These are phyloP conservation scores for Gallinago media DNA, from an alignment of 2,113 vertebrate genomes.

Conservation along the genomic window DNA sequence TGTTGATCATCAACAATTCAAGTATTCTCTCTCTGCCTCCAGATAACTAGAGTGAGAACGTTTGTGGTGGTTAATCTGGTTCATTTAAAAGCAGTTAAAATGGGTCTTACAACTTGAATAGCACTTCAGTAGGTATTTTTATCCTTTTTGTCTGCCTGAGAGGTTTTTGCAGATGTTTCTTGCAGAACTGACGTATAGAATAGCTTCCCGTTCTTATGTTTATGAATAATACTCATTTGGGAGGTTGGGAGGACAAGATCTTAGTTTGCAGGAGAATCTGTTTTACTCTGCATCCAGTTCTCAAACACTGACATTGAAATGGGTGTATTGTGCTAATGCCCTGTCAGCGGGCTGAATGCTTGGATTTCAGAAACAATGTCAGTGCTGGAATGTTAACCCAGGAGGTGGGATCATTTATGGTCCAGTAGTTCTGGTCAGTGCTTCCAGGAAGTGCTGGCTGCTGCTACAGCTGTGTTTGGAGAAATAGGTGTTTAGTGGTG, in stretches of 20 bases:
- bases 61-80: background rate
- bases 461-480: background rate
- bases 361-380: background rate
- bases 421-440: background rate
- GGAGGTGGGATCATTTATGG: background rate
- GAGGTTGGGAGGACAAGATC: background rate
- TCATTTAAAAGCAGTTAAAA: background rate
- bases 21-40: background rate
- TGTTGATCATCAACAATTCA: fast-evolving
- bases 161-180: background rate
- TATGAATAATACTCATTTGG: background rate
- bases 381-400: background rate
- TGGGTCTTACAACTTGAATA: background rate
- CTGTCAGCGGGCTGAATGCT: background rate
- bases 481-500: background rate
- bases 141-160: background rate
- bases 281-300: background rate
- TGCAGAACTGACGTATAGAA: background rate
- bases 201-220: background rate
- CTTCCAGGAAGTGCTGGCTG: background rate
- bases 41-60: background rate
- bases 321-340: fast-evolving
- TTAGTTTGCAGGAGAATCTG: background rate
- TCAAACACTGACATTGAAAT: background rate
- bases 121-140: background rate